Percentiles rank a stretch among this genome's conserved stretches.
phyloP scores from a whole-genome alignment of 2,113 vertebrate species.

The Taurulus bubalis region DNA sequence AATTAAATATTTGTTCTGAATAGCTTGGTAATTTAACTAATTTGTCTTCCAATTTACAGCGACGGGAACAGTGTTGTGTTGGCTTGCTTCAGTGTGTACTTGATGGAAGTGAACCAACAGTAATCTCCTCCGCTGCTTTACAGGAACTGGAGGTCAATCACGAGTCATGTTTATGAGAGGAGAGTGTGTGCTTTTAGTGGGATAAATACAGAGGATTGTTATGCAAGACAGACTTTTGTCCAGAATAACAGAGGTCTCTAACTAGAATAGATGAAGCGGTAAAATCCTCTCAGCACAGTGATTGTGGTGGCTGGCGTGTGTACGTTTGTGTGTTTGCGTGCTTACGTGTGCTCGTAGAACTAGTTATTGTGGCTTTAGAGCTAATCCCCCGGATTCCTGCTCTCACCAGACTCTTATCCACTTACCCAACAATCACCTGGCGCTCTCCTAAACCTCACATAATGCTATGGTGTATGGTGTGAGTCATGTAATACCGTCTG shows the following conservation, averaged over 20 bases:
- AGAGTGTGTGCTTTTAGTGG: slow-evolving; percentile 5
- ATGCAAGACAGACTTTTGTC: slow-evolving; percentile 54
- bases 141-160: slow-evolving; percentile 39
- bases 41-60: slow-evolving; percentile 12
- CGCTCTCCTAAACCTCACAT: slow-evolving; percentile 35
- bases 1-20: background rate
- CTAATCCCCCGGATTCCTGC: slow-evolving; percentile 59
- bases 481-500: slow-evolving; percentile 51
- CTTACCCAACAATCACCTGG: slow-evolving; percentile 66
- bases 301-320: background rate
- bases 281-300: slow-evolving; percentile 52
- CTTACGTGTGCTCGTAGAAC: background rate
- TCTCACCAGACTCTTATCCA: slow-evolving; percentile 61
- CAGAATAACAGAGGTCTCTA: slow-evolving; percentile 55
- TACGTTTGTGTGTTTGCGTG: slow-evolving; percentile 12
- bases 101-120: slow-evolving; percentile 15
- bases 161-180: slow-evolving; percentile 60
- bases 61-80: background rate
- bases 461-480: slow-evolving; percentile 55
- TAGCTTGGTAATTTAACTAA: background rate
- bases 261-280: slow-evolving; percentile 50
- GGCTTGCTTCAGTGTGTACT: background rate
- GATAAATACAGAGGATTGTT: slow-evolving; percentile 53
- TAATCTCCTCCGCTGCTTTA: slow-evolving; percentile 27
- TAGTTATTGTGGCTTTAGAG: slow-evolving; percentile 51